These are phyloP conservation scores for Epinotia bilunana DNA, from an alignment of 2,888 invertebrate genomes.

Conservation along the genomic window DNA sequence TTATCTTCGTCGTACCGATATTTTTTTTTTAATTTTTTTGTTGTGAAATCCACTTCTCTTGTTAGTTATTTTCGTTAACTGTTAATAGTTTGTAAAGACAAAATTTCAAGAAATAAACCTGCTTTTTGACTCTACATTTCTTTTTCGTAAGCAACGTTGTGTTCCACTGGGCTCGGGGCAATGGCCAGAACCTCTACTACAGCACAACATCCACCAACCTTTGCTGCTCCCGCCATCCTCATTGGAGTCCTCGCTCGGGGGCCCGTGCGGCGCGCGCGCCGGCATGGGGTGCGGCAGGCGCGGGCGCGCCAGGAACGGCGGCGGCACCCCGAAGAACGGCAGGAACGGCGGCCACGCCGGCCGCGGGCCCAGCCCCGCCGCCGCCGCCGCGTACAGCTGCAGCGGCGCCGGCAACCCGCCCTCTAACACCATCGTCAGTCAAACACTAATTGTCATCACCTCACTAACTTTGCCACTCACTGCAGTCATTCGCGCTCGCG, in stretches of 20 bases:
- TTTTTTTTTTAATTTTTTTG: too few species aligned
- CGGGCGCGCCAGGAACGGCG: slow-evolving; percentile 82
- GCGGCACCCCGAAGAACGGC: slow-evolving; percentile 84
- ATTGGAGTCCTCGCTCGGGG: slow-evolving; percentile 83
- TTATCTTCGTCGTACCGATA: too few species aligned
- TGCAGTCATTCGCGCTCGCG: slow-evolving; percentile 48
- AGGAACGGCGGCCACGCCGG: slow-evolving; percentile 87
- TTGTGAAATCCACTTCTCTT: too few species aligned
- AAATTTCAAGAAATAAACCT: too few species aligned
- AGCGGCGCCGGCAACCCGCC: slow-evolving; percentile 88
- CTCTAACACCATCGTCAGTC: slow-evolving; percentile 84
- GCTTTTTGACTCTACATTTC: too few species aligned
- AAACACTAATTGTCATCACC: slow-evolving; percentile 16
- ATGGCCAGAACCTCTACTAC: too few species aligned
- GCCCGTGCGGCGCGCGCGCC: slow-evolving; percentile 76
- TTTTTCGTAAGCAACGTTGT: too few species aligned
- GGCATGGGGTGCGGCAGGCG: slow-evolving; percentile 75
- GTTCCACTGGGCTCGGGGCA: too few species aligned
- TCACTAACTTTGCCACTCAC: not conserved
- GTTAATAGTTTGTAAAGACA: too few species aligned
- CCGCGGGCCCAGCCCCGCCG: slow-evolving; percentile 83
- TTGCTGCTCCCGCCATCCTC: slow-evolving; percentile 82
- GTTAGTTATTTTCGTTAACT: too few species aligned
- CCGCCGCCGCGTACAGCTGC: slow-evolving; percentile 88
- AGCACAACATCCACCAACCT: slow-evolving; percentile 60